A percentile compares a stretch with the other conserved stretches of the same genome.
phyloP scores from a whole-genome alignment of 2,888 invertebrate genomes.

The Craniophora ligustri region DNA sequence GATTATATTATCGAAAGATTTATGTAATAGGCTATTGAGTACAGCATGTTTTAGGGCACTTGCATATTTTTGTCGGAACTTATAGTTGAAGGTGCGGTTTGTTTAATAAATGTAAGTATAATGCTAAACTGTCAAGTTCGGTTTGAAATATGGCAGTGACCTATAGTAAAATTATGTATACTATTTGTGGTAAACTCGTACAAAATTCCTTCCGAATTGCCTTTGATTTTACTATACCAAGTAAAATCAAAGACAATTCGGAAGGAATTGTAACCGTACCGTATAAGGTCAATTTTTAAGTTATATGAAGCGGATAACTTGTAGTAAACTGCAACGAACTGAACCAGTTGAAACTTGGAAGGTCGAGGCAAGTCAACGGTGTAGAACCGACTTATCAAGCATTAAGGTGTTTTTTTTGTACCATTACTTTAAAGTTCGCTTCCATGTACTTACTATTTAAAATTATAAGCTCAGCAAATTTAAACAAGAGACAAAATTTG shows the following conservation, averaged over 20 bases:
- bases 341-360: constrained; percentile 7
- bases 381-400: neutral
- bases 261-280: too few species aligned
- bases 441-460: constrained; percentile 4
- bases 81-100: neutral
- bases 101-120: too few species aligned
- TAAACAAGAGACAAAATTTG: neutral
- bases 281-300: neutral
- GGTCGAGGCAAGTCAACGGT: neutral
- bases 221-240: too few species aligned
- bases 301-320: neutral
- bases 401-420: neutral
- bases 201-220: too few species aligned
- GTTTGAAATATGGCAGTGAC: too few species aligned
- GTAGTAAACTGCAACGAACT: neutral
- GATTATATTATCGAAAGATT: constrained; percentile 20
- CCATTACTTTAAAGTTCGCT: constrained; percentile 1
- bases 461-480: too few species aligned
- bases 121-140: too few species aligned
- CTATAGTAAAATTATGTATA: too few species aligned
- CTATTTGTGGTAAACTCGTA: neutral
- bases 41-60: neutral
- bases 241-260: too few species aligned
- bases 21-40: constrained; percentile 10
- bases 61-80: neutral